These are phyloP conservation scores for Cylindroiulus punctatus DNA, from an alignment of 2,888 invertebrate species.

Conservation along the genomic window DNA sequence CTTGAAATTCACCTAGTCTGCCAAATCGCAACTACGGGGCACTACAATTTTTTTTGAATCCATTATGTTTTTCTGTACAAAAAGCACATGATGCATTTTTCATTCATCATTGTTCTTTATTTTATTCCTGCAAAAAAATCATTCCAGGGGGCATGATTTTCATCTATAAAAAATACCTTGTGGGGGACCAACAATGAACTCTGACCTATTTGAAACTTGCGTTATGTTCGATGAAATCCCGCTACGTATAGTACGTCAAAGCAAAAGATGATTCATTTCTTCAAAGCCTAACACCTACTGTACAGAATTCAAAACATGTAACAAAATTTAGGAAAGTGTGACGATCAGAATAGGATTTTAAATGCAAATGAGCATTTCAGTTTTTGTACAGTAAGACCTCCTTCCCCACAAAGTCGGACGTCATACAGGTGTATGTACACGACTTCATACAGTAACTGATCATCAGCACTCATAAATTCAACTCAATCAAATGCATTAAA, in stretches of 20 bases:
- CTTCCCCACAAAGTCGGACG: too few species aligned
- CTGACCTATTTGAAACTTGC: background rate
- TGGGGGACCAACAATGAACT: background rate
- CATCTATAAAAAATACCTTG: background rate
- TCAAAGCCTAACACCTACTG: background rate
- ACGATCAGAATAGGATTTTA: too few species aligned
- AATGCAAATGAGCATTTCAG: too few species aligned
- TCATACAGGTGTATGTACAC: too few species aligned
- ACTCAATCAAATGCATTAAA: background rate
- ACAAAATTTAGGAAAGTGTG: too few species aligned
- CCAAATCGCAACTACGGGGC: background rate
- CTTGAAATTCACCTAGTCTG: slow-evolving; percentile 12
- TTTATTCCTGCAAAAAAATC: background rate
- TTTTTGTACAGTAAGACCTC: too few species aligned
- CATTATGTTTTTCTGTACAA: background rate
- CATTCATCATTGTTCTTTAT: slow-evolving; percentile 33
- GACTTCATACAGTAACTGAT: too few species aligned
- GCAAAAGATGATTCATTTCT: slow-evolving; percentile 4
- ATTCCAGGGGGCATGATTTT: slow-evolving; percentile 17
- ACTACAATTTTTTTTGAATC: slow-evolving; percentile 9
- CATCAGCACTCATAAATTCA: too few species aligned
- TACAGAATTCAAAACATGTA: background rate
- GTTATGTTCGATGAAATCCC: background rate
- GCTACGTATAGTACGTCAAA: background rate
- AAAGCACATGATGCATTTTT: background rate